Base-by-base conservation (phyloP, 2,888 invertebrate species). In the Priocnemis perturbator region DNA sequence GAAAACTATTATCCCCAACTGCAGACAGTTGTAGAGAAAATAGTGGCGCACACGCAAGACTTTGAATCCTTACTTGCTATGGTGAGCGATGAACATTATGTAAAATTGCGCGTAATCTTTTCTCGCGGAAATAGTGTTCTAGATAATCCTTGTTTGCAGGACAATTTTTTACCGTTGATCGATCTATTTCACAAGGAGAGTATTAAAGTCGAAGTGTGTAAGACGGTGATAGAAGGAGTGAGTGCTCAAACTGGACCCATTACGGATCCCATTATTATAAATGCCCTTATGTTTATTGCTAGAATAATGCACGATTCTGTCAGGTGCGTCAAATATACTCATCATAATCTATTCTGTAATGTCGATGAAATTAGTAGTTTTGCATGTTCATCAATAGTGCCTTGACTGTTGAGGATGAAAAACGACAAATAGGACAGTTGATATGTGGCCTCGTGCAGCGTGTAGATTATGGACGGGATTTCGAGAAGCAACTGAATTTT, bases 221-320 rank as follows among this genome's bases (percentile, higher is more conserved):
- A 96, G 88, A 93, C 92, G 56, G 93, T 98, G 15, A 91, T 98
- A 79, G 91, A 93, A n/a, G 91, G 92, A 74, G 92, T 91, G 82
- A 91, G 90, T 87, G 88, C 90, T 82, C 81, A 83, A 62, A 85
- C 76, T 62, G 91, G 90, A 26, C 93, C 95, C 26, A 87, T 89
- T 59, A 94, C 93, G 64, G 97, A 98, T 90, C 95, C 96, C 30
- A 95, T 98, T 47, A 93, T 97, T 60, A 96, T 95, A 64, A 95
- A 96, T 86, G 94, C 96, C 64, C 90, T 98, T 58, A 95, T 97
- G 94, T 95, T 95, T 85, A 92, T 98, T 15, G 96, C 96, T 81
- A 94, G 95, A 84, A 94, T 95, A 76, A 92, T 99, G 82, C 98
- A 99, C 87, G 98, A 99, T 89, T 96, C 96, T 3, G 96, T 98